A percentile compares a stretch with the other conserved stretches of the same genome.
phyloP scores from a whole-genome alignment of 2,113 vertebrate genomes.

The Aptenodytes patagonicus region DNA sequence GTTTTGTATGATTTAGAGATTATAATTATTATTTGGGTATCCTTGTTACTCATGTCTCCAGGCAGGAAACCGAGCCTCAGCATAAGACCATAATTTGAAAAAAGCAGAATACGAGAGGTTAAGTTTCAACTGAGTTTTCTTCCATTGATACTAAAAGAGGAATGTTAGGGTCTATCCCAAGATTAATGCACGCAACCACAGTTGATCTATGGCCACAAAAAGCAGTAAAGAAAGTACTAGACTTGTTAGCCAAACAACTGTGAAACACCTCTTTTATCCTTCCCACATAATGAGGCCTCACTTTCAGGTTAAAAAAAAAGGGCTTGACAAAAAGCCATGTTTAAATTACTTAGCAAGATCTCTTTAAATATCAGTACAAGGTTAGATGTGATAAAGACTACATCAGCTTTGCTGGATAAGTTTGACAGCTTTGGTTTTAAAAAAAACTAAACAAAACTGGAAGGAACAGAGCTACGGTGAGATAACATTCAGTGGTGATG shows the following conservation, averaged over 20 bases:
- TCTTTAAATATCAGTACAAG: slow-evolving; percentile 14
- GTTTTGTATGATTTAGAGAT: background rate
- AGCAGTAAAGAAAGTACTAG: background rate
- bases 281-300: accelerated
- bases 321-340: background rate
- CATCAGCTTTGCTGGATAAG: background rate
- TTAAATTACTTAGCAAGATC: slow-evolving; percentile 17
- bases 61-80: background rate
- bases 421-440: background rate
- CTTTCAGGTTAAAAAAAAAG: background rate
- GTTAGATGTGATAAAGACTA: background rate
- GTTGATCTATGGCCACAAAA: background rate
- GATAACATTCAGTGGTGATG: background rate
- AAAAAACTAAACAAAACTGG: background rate
- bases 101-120: background rate
- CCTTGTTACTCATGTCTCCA: background rate
- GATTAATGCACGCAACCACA: background rate
- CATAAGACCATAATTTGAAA: accelerated
- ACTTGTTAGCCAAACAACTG: background rate
- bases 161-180: background rate
- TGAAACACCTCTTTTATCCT: background rate
- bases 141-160: background rate
- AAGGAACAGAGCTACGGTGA: background rate
- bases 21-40: background rate
- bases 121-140: background rate